Conservation (phyloP, 2,888 invertebrate species). For the Polydrusus cervinus region DNA sequence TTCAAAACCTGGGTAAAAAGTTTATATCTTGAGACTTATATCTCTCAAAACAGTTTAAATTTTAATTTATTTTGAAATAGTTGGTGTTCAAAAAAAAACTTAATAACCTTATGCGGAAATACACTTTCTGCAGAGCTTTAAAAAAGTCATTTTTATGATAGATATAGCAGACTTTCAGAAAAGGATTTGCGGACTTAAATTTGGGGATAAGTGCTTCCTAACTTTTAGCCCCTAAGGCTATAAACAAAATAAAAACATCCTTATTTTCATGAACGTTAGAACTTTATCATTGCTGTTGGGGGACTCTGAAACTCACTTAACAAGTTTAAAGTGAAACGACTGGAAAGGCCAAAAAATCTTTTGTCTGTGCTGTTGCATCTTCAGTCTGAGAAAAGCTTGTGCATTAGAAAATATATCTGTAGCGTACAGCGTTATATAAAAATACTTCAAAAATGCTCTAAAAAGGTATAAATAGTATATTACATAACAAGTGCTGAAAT, state of each 20-base stretch:
- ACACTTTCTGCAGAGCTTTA: neutral
- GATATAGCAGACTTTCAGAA: neutral
- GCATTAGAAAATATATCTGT: too few species aligned
- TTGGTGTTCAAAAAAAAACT: too few species aligned
- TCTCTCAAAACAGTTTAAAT: too few species aligned
- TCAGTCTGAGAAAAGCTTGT: neutral
- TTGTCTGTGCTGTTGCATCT: neutral
- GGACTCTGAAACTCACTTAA: slow-evolving; percentile 5
- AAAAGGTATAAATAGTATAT: too few species aligned
- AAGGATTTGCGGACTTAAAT: neutral
- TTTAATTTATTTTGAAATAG: too few species aligned
- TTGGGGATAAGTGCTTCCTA: slow-evolving; percentile 7
- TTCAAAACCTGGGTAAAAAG: too few species aligned
- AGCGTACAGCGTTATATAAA: too few species aligned
- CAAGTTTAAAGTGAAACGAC: slow-evolving; percentile 17
- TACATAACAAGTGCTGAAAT: too few species aligned
- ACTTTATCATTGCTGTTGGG: slow-evolving; percentile 22
- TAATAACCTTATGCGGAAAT: too few species aligned
- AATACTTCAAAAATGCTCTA: too few species aligned
- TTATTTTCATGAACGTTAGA: slow-evolving; percentile 15
- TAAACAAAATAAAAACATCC: slow-evolving; percentile 23
- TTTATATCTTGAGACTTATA: too few species aligned
- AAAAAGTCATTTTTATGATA: neutral
- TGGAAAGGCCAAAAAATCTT: neutral
- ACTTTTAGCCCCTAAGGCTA: slow-evolving; percentile 10